Base-by-base conservation (phyloP, 2,888 invertebrate species). In the Ormyrus rosae region DNA sequence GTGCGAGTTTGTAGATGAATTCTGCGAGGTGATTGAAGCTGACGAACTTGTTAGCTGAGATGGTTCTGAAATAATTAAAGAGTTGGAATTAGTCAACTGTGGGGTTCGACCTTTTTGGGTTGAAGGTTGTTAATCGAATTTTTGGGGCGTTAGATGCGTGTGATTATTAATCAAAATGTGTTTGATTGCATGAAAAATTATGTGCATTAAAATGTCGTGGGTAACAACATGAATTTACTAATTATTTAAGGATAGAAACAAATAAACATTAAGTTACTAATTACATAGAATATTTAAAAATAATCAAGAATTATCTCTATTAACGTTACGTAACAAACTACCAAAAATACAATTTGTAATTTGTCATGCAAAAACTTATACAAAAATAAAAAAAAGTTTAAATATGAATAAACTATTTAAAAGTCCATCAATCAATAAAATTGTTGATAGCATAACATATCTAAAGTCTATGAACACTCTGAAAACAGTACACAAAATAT, bases 1-100 rank as follows among this genome's bases (percentile, higher is more conserved):
- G 85, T 92, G 93, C 6, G 82, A 78, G 11, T 70, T 56, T 7
- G 78, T 45, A 0, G 81, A 71, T 9, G 67, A 5, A 2, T n/a
- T 58, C 7, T 75, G 64, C 5, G 82, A 65, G 45, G 73, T 13
- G 51, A 74, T 74, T n/a, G 81, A 74, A 55, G 72, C 79, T 46
- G 75, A 69, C 13, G 76, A 65, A 8, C 74, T 48, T 6, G 63
- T 34, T 9, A 73, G 6, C 60, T 73, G 79, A 11, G 50, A 56
- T n/a, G 79, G 50, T 13, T 72, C 78, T 78, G 78, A 0, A 78
- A 78, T 60, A 9, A 60, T 60, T n/a, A 61, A 76, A 1, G n/a
- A 8, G 61, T 9, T 7, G 5, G n/a, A 48, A 6, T 53, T 61
- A 34, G 34, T 19, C 53, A 6, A 67, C 8, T 4, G 13, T 53